Base-by-base conservation (phyloP, 2,113 vertebrate species). In the Myrmophylax atrothorax region DNA sequence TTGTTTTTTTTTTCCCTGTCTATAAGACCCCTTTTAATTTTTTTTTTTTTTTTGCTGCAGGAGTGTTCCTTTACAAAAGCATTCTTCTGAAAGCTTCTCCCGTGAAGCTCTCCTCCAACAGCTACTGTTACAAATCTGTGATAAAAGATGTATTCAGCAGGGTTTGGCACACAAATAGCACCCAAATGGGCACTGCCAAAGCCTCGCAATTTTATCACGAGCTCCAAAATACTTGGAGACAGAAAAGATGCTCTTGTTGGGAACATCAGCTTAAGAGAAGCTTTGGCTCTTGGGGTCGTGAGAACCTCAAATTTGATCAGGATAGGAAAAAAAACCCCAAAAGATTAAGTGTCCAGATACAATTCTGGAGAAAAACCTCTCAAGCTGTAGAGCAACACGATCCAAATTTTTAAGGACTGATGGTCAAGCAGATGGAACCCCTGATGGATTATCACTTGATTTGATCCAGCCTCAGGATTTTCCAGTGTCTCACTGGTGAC, bases 61-160 rank as follows among this genome's bases (percentile, higher is more conserved):
- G 90, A 93, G 38, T 10, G 44, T 60, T 77, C 35, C 64, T 85
- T 89, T 90, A 92, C 70, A 94, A 82, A 83, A 84, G 47, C 79
- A 93, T 84, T 93, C 44, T 59, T 88, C 93, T 87, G 83, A 84
- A 94, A 94, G 89, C 73, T 92, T 67, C 86, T 95, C 69, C 73
- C 0, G 1, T 73, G 91, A 94, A 93, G 87, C 87, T 84, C 74
- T 58, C 70, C 62, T 84, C 83, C 52, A 60, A 60, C 64, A 88
- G 90, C 94, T 95, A 90, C 92, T 90, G 69, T 96, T 96, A 96
- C 96, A 87, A 82, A 92, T 64, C 80, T n/a, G 31, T 3, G 64
- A 97, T 94, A 95, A 96, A 96, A 94, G 93, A 50, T 3, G 63
- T 37, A 97, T 95, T 95, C 94, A 97, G 90, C 44, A 81, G 87